Evolutionary conservation across 1,140 invertebrate species (phyloP).

Genomic region (Anadara kagoshimensis): DNA sequence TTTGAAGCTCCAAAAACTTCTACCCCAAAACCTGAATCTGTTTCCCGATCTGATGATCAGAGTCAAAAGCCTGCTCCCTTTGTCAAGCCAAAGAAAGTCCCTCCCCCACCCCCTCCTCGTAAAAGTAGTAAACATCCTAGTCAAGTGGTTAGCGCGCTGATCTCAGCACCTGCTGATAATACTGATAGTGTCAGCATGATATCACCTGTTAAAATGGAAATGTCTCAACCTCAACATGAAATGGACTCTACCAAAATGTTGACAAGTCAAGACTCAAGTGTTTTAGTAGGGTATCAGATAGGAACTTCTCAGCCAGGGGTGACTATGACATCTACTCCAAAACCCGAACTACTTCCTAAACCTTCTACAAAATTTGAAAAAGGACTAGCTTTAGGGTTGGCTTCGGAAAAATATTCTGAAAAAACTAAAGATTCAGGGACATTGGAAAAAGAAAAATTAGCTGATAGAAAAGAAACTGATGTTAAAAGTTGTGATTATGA

Average conservation of each 20-base stretch:
- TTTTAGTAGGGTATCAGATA: slow-evolving; percentile 38
- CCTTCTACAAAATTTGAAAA: slow-evolving; percentile 36
- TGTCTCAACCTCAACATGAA: background rate
- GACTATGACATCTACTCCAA: slow-evolving; percentile 36
- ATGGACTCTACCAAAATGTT: slow-evolving; percentile 6
- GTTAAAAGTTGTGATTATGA: background rate
- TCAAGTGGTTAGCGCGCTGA: slow-evolving; percentile 23
- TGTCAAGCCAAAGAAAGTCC: slow-evolving; percentile 45
- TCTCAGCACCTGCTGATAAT: slow-evolving; percentile 38
- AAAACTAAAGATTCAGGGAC: slow-evolving; percentile 18
- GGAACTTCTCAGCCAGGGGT: slow-evolving; percentile 20
- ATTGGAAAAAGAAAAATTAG: slow-evolving; percentile 28
- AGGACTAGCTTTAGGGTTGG: slow-evolving; percentile 13
- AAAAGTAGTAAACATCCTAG: slow-evolving; percentile 47
- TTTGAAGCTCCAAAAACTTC: slow-evolving; percentile 3
- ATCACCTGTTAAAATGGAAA: background rate
- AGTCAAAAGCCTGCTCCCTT: slow-evolving; percentile 16
- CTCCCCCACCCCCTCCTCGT: slow-evolving; percentile 53
- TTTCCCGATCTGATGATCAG: background rate
- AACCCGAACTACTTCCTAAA: slow-evolving; percentile 27
- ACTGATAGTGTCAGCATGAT: slow-evolving; percentile 22
- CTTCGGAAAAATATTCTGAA: background rate
- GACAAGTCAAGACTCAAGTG: slow-evolving; percentile 34
- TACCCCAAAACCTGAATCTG: background rate
- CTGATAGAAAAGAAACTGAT: slow-evolving; percentile 23